Base-by-base conservation (phyloP, 1,140 invertebrate species). In the Berghia stephanieae region DNA sequence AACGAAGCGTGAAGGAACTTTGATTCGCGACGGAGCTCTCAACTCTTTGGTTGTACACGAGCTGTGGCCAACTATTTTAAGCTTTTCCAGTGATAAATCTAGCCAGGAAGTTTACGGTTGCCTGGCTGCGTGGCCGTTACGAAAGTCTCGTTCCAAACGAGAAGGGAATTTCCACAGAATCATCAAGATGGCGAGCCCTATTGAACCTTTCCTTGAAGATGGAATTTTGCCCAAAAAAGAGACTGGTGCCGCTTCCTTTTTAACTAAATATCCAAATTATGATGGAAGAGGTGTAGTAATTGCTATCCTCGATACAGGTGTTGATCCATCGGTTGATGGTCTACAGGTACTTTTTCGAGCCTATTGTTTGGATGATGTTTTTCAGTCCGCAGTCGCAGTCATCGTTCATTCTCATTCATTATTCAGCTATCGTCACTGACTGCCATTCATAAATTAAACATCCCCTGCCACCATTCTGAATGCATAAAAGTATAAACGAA, bases 241-340 rank as follows among this genome's bases (percentile, higher is more conserved):
- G 91, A 99, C 97, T 68, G 95, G 95, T 72, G 95, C 97, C 34
- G 91, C 93, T 40, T 92, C 93, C 74, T 99, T 99, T 91, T 86
- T 98, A 34, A 93, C 92, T 80, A 98, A 97, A 91, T 94, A 97
- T 92, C 96, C 97, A 0, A 91, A 94, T 78, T 98, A 95, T 89
- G 97, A 99, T 93, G 98, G 98, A 10, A 92, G 95, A 86, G 95
- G 94, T 86, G 93, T 95, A 43, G 90, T 95, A 81, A 97, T 99
- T 86, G 98, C 97, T 52, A 96, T 99, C 86, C 94, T 99, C 78
- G 98, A 99, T 91, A 98, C 97, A 42, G 98, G 98, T 24, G 94
- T 99, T 75, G 98, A 99, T 92, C 97, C 98, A 46, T 95, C 95
- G 60, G 96, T 96, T 21, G 92, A 94, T 76, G 98, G 97, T 77